Evolutionary conservation across 2,888 invertebrate genomes (phyloP).

Genomic region (Seira musarum): DNA sequence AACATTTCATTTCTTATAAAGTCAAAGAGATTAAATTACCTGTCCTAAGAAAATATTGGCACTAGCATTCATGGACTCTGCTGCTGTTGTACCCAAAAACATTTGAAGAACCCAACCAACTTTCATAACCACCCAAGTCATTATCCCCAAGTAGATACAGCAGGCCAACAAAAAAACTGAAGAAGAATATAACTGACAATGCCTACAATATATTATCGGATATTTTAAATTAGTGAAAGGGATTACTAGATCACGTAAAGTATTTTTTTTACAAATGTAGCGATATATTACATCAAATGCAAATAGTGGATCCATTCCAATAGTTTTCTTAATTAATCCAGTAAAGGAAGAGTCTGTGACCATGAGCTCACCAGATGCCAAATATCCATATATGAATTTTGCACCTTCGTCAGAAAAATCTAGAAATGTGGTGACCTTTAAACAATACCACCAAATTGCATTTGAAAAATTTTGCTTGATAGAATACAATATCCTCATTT

Average conservation of each 20-base stretch:
- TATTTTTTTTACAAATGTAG: background rate
- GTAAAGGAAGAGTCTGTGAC: background rate
- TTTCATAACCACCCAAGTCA: slow-evolving; percentile 88
- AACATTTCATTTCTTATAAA: background rate
- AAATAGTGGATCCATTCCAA: slow-evolving; percentile 77
- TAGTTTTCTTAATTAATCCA: background rate
- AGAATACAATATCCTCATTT: background rate
- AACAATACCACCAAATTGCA: background rate
- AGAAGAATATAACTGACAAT: slow-evolving; percentile 93
- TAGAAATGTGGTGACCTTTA: slow-evolving; percentile 82
- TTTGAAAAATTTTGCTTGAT: background rate
- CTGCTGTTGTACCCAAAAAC: slow-evolving; percentile 89
- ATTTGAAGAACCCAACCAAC: slow-evolving; percentile 84
- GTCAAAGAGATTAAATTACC: slow-evolving; percentile 77
- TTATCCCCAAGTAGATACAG: slow-evolving; percentile 89
- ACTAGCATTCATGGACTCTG: slow-evolving; percentile 93
- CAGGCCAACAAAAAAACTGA: slow-evolving; percentile 91
- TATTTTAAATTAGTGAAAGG: too few relatives aligned
- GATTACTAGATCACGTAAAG: too few relatives aligned
- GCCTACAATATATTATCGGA: slow-evolving; percentile 80
- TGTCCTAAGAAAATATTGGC: slow-evolving; percentile 96
- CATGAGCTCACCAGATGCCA: slow-evolving; percentile 50
- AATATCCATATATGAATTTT: slow-evolving; percentile 86
- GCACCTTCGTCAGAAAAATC: slow-evolving; percentile 86
- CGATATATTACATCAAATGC: slow-evolving; percentile 79